Base-by-base conservation (phyloP, 2,888 invertebrate species). In the Agelastica alni region DNA sequence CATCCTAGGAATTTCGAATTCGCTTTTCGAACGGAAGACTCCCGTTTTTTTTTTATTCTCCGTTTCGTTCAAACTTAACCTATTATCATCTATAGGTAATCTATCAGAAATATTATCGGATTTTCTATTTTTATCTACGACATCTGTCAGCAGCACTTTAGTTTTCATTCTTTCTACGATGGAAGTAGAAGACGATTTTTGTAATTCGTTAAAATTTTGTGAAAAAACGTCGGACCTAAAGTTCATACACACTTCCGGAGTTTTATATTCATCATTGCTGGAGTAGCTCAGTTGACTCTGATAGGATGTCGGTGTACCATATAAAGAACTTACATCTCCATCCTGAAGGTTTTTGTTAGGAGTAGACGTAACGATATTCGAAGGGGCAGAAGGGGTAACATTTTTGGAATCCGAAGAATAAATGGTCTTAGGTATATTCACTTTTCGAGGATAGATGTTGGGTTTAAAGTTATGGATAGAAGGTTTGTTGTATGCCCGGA, bases 401-500 rank as follows among this genome's bases (percentile, higher is more conserved):
- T 44, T 49, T 26, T 66, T 61, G 20, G 51, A 47, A 41, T 56
- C 52, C 30, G 58, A 30, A 53, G 56, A 47, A 20, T 60, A 53
- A 28, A 61, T 74, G 59, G 56, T 71, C 54, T 55, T 72, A 61
- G 64, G 70, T 56, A 67, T 70, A 61, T 69, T 62, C 54, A 71
- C 47, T 59, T 70, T 67, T 59, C 70, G 63, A 58, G 72, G 67
- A 64, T 65, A 62, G 45, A 66, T 65, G 53, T 68, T 64, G 37
- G 68, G 65, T 47, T 69, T 63, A 41, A 63, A 62, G 45, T 67
- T 64, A 49, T 39, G 65, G 63, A 47, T 43, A 51, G 56, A 39
- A 34, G 56, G 43, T 42, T 52, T 41, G 37, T 64, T 56, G 58
- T 64, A 62, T 58, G 78, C 73, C 80, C 82, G 80, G 69, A 81